A percentile compares a stretch with the other conserved stretches of the same genome.
These are phyloP conservation scores for Abscondita cerata DNA, from an alignment of 2,888 invertebrate genomes.

Conservation along the genomic window DNA sequence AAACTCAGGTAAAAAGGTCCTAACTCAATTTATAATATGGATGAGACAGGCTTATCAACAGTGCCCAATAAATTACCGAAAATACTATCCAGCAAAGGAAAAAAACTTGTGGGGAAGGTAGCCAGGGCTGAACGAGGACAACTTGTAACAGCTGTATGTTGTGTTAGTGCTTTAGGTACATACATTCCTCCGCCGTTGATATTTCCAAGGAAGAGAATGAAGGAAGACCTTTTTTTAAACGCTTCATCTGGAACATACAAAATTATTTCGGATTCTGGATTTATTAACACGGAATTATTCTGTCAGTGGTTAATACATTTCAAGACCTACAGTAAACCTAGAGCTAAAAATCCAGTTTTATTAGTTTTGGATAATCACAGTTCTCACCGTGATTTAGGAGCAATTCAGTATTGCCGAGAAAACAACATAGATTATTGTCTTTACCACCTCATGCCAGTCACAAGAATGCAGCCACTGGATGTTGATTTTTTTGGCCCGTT, in stretches of 20 bases:
- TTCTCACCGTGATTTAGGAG: conserved; percentile 32
- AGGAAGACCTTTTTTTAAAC: no score
- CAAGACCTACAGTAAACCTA: background rate
- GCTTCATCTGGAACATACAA: background rate
- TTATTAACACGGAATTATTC: no score
- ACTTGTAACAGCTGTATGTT: conserved; percentile 22
- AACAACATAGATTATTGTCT: conserved; percentile 7
- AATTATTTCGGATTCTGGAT: background rate
- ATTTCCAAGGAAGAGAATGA: background rate
- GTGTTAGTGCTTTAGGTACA: conserved; percentile 18
- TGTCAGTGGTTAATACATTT: background rate
- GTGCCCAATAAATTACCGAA: conserved; percentile 44
- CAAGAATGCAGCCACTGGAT: conserved; percentile 19
- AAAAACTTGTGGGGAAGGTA: conserved; percentile 41
- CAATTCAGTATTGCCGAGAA: conserved; percentile 14
- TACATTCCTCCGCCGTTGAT: background rate
- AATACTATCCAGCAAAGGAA: conserved; percentile 41
- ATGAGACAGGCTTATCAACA: conserved; percentile 42
- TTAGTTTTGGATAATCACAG: conserved; percentile 42
- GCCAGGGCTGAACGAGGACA: conserved; percentile 39
- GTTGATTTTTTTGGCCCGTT: conserved; percentile 14
- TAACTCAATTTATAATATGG: conserved; percentile 23
- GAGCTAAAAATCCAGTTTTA: conserved; percentile 37
- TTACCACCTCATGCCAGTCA: conserved; percentile 18
- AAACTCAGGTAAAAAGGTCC: conserved; percentile 30